Evolutionary conservation across 2,797 vertebrate species (phyloP).

Genomic region (Corythornis leucogaster): DNA sequence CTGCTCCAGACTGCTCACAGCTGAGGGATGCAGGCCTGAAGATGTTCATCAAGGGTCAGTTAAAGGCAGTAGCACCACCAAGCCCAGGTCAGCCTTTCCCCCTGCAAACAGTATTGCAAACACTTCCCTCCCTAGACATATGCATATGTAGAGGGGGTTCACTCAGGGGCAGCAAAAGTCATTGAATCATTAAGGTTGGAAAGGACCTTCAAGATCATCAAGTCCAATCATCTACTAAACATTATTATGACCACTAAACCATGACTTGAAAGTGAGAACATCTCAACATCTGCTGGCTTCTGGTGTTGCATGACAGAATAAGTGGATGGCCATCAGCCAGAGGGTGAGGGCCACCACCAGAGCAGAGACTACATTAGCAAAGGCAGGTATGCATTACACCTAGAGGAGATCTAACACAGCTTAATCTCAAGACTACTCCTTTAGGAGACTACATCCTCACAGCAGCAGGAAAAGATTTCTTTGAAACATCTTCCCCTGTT

Average conservation of each 20-base stretch:
- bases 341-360: neutral
- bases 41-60: neutral
- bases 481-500: neutral
- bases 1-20: neutral
- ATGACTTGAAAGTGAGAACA: neutral
- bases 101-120: neutral
- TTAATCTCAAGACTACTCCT: neutral
- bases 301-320: neutral
- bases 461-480: neutral
- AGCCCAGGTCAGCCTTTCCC: neutral
- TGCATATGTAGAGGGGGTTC: fast-evolving
- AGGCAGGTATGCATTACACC: fast-evolving
- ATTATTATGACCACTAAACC: no score
- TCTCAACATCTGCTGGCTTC: neutral
- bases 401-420: neutral
- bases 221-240: no score
- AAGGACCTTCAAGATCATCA: no score
- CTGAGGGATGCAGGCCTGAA: neutral
- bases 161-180: neutral
- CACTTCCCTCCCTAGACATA: fast-evolving
- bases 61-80: neutral
- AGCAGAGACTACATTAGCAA: neutral
- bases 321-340: neutral
- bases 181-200: no score
- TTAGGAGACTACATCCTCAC: neutral